Percentiles rank a stretch among this genome's conserved stretches.
These are phyloP conservation scores for Pelagia noctiluca DNA, from an alignment of 30 jellyfish, hydroid and myxozoan species.

Conservation along the genomic window DNA sequence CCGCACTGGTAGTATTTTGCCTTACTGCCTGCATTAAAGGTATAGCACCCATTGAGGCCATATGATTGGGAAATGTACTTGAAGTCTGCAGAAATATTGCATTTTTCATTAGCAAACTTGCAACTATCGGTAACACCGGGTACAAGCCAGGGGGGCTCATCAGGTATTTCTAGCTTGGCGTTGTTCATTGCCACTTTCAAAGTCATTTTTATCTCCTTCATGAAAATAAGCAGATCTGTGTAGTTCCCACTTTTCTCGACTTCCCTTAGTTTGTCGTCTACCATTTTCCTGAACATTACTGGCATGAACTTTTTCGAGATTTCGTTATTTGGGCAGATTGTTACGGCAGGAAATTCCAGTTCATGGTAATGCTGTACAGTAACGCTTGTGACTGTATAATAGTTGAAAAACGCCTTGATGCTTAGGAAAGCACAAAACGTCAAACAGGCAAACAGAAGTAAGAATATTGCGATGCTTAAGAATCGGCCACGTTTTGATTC, in stretches of 20 bases:
- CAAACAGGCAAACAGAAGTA: constrained; percentile 10
- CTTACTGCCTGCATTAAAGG: constrained; percentile 10
- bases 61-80: constrained; percentile 13
- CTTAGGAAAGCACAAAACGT: not conserved
- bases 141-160: constrained; percentile 35
- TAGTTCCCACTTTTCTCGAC: not conserved
- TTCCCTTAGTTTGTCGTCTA: not conserved
- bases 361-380: not conserved
- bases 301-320: constrained; percentile 26
- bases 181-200: constrained; percentile 34
- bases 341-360: constrained; percentile 54
- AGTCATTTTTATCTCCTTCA: not conserved
- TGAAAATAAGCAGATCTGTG: not conserved
- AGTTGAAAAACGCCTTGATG: constrained; percentile 14
- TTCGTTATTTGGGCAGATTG: constrained; percentile 45
- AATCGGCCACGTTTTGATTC: not conserved
- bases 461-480: not conserved
- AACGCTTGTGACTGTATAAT: constrained; percentile 23
- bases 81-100: constrained; percentile 48
- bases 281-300: not conserved
- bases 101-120: not conserved
- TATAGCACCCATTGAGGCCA: constrained; percentile 13
- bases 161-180: constrained; percentile 15
- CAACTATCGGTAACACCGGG: constrained; percentile 8
- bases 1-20: constrained; percentile 22